A percentile compares a stretch with the other conserved stretches of the same genome.
These are phyloP conservation scores for Myopa tessellatipennis DNA, from an alignment of 2,888 invertebrate species.

Conservation along the genomic window DNA sequence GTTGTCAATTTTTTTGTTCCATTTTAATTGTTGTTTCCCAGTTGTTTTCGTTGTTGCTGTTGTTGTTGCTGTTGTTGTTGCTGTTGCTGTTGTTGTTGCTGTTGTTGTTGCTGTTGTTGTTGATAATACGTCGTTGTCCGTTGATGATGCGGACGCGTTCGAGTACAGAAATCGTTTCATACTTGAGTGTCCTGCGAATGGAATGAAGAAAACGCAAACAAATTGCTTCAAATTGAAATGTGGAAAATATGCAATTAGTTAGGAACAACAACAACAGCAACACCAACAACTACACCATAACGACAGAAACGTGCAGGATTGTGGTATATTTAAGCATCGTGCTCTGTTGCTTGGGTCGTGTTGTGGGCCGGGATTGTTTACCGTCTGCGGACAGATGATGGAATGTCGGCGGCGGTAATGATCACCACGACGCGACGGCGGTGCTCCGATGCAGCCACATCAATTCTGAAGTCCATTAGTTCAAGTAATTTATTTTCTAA, in stretches of 20 bases:
- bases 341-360: background rate
- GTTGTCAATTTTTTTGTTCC: background rate
- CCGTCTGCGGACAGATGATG: background rate
- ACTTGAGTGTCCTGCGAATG: constrained; percentile 32
- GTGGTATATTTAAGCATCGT: background rate
- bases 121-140: background rate
- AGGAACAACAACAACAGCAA: constrained; percentile 3
- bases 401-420: background rate
- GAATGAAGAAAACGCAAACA: constrained; percentile 37
- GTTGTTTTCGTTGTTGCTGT: background rate
- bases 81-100: background rate
- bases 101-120: background rate
- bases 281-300: background rate
- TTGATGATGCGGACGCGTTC: constrained; percentile 2
- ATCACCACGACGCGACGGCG: background rate
- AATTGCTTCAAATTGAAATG: constrained; percentile 38
- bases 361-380: background rate
- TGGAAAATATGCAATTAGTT: constrained; percentile 40
- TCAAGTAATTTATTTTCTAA: constrained; percentile 3
- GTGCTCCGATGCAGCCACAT: background rate
- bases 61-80: background rate
- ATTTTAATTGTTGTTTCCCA: background rate
- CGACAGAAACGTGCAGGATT: constrained; percentile 12
- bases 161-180: constrained; percentile 29
- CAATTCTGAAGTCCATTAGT: constrained; percentile 21